Conservation (phyloP, 2,888 invertebrate species). For the Gryllus longicercus region DNA sequence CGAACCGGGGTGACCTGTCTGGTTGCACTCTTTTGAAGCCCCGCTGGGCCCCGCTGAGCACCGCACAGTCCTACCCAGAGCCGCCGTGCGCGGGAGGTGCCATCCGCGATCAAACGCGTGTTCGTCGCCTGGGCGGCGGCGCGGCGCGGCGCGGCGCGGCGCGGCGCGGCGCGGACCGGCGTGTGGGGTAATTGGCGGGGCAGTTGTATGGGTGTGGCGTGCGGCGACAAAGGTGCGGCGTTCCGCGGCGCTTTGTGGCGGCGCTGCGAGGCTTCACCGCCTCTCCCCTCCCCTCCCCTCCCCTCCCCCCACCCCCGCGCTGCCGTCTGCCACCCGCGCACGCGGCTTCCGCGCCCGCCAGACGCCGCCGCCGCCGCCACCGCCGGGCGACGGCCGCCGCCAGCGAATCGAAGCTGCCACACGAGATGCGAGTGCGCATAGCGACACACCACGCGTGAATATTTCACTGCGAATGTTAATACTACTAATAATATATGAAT, state of each 20-base stretch:
- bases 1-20: too few species aligned
- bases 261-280: neutral
- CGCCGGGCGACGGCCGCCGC: too few species aligned
- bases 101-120: neutral
- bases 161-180: neutral
- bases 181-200: neutral
- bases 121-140: neutral
- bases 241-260: constrained; percentile 17
- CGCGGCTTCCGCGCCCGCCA: neutral
- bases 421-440: too few species aligned
- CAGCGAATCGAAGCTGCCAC: too few species aligned
- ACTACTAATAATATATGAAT: too few species aligned
- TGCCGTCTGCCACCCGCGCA: neutral
- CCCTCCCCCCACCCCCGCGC: neutral
- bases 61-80: too few species aligned
- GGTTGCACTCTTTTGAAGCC: too few species aligned
- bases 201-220: neutral
- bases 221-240: neutral
- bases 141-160: neutral
- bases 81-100: neutral
- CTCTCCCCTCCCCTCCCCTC: neutral
- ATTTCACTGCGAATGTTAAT: too few species aligned
- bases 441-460: too few species aligned
- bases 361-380: neutral
- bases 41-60: too few species aligned